Conservation (phyloP, 2,888 invertebrate genomes). For the Drosophila suboccidentalis region DNA sequence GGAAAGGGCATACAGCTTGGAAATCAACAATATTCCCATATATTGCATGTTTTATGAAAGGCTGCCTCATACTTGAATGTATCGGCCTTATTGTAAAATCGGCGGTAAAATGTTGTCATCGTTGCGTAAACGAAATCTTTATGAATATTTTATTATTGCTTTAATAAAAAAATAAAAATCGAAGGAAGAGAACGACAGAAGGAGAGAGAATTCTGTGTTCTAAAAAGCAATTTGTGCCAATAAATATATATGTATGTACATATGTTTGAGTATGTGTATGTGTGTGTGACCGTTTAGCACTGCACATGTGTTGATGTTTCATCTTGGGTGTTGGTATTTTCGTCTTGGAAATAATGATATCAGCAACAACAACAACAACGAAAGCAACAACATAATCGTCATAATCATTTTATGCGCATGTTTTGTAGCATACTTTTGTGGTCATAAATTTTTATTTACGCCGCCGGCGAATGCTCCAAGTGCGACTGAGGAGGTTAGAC, state of each 20-base stretch:
- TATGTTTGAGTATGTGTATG: constrained; percentile 29
- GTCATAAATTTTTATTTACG: constrained; percentile 78
- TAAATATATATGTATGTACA: constrained; percentile 63
- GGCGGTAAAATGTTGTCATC: constrained; percentile 49
- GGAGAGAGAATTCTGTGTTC: constrained; percentile 36
- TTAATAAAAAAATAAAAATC: constrained; percentile 60
- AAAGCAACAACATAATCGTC: constrained; percentile 70
- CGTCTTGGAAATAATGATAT: constrained; percentile 50
- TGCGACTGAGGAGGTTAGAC: constrained; percentile 32
- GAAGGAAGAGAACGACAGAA: constrained; percentile 11
- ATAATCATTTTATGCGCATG: constrained; percentile 80
- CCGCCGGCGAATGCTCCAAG: constrained; percentile 50
- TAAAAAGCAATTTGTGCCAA: constrained; percentile 81
- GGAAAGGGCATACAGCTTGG: constrained; percentile 1
- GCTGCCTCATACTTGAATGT: constrained; percentile 24
- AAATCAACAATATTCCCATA: constrained; percentile 9
- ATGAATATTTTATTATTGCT: constrained; percentile 82
- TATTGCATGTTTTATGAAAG: background rate
- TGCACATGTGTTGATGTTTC: constrained; percentile 49
- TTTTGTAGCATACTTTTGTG: constrained; percentile 74
- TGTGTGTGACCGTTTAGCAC: constrained; percentile 46
- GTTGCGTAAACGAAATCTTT: constrained; percentile 73
- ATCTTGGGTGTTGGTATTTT: constrained; percentile 42
- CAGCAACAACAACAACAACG: constrained; percentile 33
- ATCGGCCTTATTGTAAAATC: constrained; percentile 60